A percentile compares a stretch with the other conserved stretches of the same genome.
phyloP scores from a whole-genome alignment of 2,888 invertebrate genomes.

The Oscheius sp. region DNA sequence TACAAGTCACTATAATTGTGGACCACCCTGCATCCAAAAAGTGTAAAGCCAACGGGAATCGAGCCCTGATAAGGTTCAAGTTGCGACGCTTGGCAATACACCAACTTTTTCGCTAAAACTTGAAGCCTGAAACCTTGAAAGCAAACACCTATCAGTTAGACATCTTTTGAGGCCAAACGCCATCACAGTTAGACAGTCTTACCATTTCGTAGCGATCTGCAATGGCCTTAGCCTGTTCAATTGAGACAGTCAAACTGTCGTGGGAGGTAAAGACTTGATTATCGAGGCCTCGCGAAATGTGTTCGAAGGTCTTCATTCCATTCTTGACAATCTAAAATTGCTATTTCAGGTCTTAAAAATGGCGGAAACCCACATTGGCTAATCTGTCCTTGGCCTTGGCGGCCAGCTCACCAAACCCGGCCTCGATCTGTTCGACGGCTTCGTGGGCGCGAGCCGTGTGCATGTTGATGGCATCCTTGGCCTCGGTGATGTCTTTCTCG shows the following conservation, averaged over 20 bases:
- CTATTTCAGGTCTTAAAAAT: neutral
- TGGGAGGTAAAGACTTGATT: constrained; percentile 4
- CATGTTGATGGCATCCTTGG: constrained; percentile 18
- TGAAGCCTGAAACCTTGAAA: neutral
- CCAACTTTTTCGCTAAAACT: neutral
- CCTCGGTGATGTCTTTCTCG: constrained; percentile 28
- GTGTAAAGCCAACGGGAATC: too few relatives aligned
- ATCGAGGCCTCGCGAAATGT: neutral
- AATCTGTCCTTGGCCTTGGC: neutral
- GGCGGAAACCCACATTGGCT: neutral
- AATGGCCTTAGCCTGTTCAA: constrained; percentile 10
- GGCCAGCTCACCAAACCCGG: neutral
- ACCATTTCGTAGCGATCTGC: constrained; percentile 9
- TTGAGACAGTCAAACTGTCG: neutral
- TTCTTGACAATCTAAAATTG: constrained; percentile 5
- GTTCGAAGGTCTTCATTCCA: neutral
- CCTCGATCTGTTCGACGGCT: constrained; percentile 12
- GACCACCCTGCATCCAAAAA: too few relatives aligned
- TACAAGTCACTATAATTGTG: too few relatives aligned
- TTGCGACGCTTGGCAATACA: too few relatives aligned
- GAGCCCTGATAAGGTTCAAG: too few relatives aligned
- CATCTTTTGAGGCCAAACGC: too few relatives aligned
- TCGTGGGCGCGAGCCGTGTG: constrained; percentile 22
- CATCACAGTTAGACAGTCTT: too few relatives aligned
- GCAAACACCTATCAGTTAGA: too few relatives aligned